Conservation (phyloP, 2,888 invertebrate genomes). For the Erebia ligea region DNA sequence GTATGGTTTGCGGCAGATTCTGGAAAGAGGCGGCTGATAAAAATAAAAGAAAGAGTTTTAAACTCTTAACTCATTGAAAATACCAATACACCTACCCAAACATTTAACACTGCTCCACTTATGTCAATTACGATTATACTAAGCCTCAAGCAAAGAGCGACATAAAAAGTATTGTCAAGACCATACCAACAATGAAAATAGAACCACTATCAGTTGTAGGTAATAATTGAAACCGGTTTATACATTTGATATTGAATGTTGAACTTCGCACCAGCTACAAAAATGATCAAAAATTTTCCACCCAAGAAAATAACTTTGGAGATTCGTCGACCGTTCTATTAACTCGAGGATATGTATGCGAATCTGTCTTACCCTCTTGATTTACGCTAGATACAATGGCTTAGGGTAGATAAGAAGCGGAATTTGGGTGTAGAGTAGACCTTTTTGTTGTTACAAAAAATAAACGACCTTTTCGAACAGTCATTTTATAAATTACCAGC, state of each 20-base stretch:
- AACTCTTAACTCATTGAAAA: background rate
- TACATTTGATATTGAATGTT: conserved; percentile 24
- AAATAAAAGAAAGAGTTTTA: background rate
- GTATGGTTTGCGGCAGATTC: background rate
- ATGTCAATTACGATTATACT: conserved; percentile 44
- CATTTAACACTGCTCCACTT: conserved; percentile 19
- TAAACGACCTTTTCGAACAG: conserved; percentile 9
- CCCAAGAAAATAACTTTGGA: background rate
- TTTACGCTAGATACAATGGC: conserved; percentile 37
- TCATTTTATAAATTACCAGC: conserved; percentile 6
- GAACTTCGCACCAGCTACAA: background rate
- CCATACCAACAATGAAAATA: conserved; percentile 35
- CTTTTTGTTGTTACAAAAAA: conserved; percentile 19
- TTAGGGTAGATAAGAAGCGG: conserved; percentile 33
- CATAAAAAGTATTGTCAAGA: conserved; percentile 32
- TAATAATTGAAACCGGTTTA: conserved; percentile 41
- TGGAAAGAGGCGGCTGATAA: background rate
- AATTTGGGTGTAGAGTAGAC: conserved; percentile 21
- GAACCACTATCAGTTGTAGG: conserved; percentile 39
- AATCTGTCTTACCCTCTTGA: conserved; percentile 39
- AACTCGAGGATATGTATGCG: conserved; percentile 28
- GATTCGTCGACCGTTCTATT: conserved; percentile 24
- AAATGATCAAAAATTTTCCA: conserved; percentile 5
- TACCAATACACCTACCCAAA: conserved; percentile 6
- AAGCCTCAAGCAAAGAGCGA: conserved; percentile 25